Base-by-base conservation (phyloP, 37 sponge, comb jelly and placozoan species). In the Aphrocallistes beatrix region DNA sequence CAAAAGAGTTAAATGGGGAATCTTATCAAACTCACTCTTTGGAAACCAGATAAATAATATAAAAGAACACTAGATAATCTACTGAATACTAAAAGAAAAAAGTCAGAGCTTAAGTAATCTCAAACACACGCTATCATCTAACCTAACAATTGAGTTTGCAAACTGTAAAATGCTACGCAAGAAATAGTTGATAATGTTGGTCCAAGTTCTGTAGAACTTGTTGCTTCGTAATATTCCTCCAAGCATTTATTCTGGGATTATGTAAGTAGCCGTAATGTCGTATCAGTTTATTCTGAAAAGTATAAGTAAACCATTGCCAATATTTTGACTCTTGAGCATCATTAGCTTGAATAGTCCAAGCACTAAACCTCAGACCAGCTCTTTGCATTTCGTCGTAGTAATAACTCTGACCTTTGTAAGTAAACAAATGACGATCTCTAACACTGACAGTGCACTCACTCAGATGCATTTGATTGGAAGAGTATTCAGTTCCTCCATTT, bases 281-380 rank as follows among this genome's bases (percentile, higher is more conserved):
- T 60, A 60, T 21, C 25, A 60, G 21, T 3, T 19, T 30, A 32
- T 21, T 32, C n/a, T 13, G 32, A 28, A 60, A 60, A 25, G 6
- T 21, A 28, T 1, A 60, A 60, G 75, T 60, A 60, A 60, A 60
- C 75, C 75, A 60, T 60, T 60, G 75, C 75, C 75, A 60, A 60
- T 60, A 60, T 60, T 60, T 3, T 25, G 75, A 60, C 8, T 60
- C 21, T 25, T 25, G 28, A 60, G 75, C 75, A 60, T 60, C 75
- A 13, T 60, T 30, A 13, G 75, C 8, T 28, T 3, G 21, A 28
- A 60, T 60, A 3, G 6, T 60, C 75, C 75, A 60, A 6, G 10
- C 3, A 3, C n/a, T 30, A 60, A 19, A 60, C 34, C n/a, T 30
- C 6, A 13, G 32, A 3, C 75, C 75, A 28, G 75, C 75, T 60